Conservation (phyloP, 1,140 invertebrate species). For the Lepidostoma basale region DNA sequence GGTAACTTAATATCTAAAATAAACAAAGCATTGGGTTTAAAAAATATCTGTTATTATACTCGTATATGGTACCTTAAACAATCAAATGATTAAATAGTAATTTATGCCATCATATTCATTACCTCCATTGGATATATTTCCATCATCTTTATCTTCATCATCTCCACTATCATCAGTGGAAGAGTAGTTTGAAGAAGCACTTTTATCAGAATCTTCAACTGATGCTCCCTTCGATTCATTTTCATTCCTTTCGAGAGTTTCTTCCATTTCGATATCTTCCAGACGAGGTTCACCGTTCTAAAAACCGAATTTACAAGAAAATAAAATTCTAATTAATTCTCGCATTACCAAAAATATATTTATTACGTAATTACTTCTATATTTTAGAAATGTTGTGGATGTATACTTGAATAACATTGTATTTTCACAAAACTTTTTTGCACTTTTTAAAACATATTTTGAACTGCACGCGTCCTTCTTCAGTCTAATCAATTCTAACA, state of each 20-base stretch:
- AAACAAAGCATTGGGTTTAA: neutral
- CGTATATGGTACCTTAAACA: too few relatives aligned
- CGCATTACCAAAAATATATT: too few relatives aligned
- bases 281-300: neutral
- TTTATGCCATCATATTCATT: neutral
- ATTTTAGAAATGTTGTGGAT: too few relatives aligned
- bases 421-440: too few relatives aligned
- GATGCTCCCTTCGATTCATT: too few relatives aligned
- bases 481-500: too few relatives aligned
- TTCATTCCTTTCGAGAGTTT: neutral
- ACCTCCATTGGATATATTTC: neutral
- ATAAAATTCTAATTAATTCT: too few relatives aligned
- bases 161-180: neutral
- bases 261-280: neutral
- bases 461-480: too few relatives aligned
- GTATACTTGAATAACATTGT: too few relatives aligned
- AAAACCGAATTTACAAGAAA: neutral
- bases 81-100: too few relatives aligned
- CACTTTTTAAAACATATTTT: too few relatives aligned
- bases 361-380: too few relatives aligned
- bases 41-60: neutral
- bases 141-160: conserved; percentile 41
- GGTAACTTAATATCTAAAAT: conserved; percentile 36
- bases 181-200: neutral
- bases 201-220: neutral